Percentiles rank a stretch among this genome's conserved stretches.
Conservation (phyloP, 2,888 invertebrate species). For the Amphipyra berbera region DNA sequence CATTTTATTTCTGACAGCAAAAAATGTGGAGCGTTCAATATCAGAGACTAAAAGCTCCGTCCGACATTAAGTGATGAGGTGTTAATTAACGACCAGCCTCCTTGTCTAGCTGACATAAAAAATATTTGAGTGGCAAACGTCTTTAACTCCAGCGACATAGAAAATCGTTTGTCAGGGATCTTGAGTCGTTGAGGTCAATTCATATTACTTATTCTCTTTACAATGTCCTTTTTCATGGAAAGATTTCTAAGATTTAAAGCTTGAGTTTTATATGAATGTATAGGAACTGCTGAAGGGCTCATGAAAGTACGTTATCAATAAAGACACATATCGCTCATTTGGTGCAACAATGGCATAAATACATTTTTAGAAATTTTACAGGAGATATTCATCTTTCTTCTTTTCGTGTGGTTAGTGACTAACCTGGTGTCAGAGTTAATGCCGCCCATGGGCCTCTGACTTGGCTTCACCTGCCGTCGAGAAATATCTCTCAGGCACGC, state of each 20-base stretch:
- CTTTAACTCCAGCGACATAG: slow-evolving; percentile 25
- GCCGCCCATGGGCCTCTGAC: too few species aligned
- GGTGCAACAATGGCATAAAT: too few species aligned
- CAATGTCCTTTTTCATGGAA: slow-evolving; percentile 20
- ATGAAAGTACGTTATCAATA: too few species aligned
- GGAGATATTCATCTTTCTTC: too few species aligned
- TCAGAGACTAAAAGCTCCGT: slow-evolving; percentile 26
- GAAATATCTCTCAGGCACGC: too few species aligned
- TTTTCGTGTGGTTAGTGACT: too few species aligned
- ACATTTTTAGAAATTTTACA: too few species aligned
- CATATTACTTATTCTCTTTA: slow-evolving; percentile 27
- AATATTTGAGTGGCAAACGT: slow-evolving; percentile 32
- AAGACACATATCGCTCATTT: too few species aligned
- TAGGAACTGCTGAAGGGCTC: neutral
- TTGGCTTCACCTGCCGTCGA: too few species aligned
- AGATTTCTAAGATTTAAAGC: slow-evolving; percentile 15
- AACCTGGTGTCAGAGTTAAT: too few species aligned
- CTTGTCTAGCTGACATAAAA: slow-evolving; percentile 27
- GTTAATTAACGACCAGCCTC: slow-evolving; percentile 46
- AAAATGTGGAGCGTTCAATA: slow-evolving; percentile 36
- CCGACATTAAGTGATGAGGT: slow-evolving; percentile 49
- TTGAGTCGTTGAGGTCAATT: slow-evolving; percentile 32
- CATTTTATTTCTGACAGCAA: slow-evolving; percentile 25
- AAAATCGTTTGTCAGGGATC: slow-evolving; percentile 35
- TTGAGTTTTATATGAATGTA: neutral